Percentiles rank a stretch among this genome's conserved stretches.
Evolutionary conservation across 1,140 invertebrate genomes (phyloP).

Genomic region (Hyles euphorbiae): DNA sequence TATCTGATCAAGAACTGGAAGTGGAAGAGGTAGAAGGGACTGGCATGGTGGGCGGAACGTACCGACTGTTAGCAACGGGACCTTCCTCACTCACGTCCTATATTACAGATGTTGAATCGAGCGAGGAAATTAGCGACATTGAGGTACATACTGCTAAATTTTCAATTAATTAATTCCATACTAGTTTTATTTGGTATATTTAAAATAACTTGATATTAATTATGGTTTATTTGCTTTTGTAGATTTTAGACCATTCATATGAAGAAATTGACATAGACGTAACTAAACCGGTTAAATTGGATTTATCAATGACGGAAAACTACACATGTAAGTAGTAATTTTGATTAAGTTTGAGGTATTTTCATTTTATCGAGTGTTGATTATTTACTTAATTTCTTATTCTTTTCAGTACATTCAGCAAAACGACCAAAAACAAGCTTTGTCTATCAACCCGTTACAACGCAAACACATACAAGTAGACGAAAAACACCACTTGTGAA

Average conservation of each 20-base stretch:
- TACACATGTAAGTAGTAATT: conserved; percentile 53
- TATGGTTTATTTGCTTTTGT: conserved; percentile 19
- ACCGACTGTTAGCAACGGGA: conserved; percentile 67
- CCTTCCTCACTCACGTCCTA: conserved; percentile 64
- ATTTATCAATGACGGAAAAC: conserved; percentile 62
- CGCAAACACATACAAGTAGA: conserved; percentile 66
- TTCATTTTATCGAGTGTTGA: no score
- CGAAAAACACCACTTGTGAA: conserved; percentile 78
- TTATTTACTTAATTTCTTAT: background rate
- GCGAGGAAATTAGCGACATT: conserved; percentile 77
- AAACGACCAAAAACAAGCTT: conserved; percentile 67
- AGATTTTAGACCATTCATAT: conserved; percentile 69
- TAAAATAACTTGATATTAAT: background rate
- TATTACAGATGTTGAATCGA: conserved; percentile 64
- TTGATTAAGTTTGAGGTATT: background rate
- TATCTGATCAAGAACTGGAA: conserved; percentile 60
- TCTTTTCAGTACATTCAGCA: conserved; percentile 53
- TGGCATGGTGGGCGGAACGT: conserved; percentile 72
- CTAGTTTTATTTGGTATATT: background rate
- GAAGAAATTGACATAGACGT: conserved; percentile 69
- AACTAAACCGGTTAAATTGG: conserved; percentile 65
- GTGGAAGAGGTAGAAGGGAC: conserved; percentile 68
- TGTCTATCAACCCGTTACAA: conserved; percentile 58
- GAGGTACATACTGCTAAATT: conserved; percentile 55
- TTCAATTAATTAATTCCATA: background rate